Base-by-base conservation (phyloP, 2,113 vertebrate species). In the Mungos mungo region DNA sequence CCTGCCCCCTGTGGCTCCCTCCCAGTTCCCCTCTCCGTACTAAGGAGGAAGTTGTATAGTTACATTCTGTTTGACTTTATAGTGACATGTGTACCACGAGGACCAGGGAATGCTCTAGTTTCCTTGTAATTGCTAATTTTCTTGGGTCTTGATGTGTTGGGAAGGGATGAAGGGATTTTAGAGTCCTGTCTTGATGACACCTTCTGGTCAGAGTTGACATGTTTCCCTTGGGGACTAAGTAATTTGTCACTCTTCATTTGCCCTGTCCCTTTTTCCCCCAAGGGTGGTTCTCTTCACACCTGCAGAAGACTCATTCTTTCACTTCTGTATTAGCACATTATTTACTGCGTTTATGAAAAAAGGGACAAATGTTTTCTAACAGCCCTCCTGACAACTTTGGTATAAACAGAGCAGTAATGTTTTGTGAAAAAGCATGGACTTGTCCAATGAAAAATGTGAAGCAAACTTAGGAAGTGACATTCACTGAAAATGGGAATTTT, bases 301-400 rank as follows among this genome's bases (percentile, higher is more conserved):
- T 99, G 98, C 97, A 98, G 95, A 94, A 95, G 79, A 60, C 72
- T 81, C 1, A 0, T 92, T 96, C 92, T 98, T 98, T 97, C 98
- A 97, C 98, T 99, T 98, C 98, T 95, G 96, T 96, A 95, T 97
- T 98, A 15, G 21, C 96, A 72, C 83, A 29, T 86, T 98, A 93
- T 96, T 91, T 95, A 94, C 54, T 80, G 66, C 87, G 54, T 80
- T 85, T 96, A 66, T 82, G 90, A 95, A 80, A 87, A 82, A 82
- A 52, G 57, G 80, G 72, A 50, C 65, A 77, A 15, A 69, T 81
- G 71, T 86, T 90, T 94, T 90, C 60, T 45, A 54, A 85, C 69
- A 93, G 80, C 69, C 68, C 52, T n/a, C 12, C 0, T 63, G 66
- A n/a, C 31, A 31, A 60, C 65, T 85, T 76, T 38, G 69, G 38